Conservation (phyloP, 2,797 vertebrate species). For the Phataginus tricuspis region DNA sequence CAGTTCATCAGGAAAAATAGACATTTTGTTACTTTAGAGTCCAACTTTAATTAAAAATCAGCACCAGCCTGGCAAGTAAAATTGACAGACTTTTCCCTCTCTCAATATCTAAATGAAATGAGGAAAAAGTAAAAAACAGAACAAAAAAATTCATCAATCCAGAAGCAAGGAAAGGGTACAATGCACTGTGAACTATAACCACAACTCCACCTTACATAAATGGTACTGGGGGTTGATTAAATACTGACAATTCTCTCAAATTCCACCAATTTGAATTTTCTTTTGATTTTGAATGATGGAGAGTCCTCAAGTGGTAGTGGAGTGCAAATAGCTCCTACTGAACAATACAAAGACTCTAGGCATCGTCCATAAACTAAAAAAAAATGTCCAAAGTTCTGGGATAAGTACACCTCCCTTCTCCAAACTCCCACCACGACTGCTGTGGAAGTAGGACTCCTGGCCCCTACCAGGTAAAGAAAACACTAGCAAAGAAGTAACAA, state of each 20-base stretch:
- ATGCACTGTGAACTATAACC: background rate
- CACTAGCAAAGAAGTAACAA: background rate
- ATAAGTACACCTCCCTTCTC: background rate
- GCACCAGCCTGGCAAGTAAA: background rate
- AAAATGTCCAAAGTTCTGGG: background rate
- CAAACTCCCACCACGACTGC: background rate
- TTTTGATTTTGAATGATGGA: background rate
- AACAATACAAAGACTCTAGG: background rate
- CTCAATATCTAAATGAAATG: background rate
- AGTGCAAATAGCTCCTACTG: background rate
- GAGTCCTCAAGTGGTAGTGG: background rate
- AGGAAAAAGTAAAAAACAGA: background rate
- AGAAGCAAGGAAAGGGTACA: background rate
- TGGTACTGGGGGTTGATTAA: background rate
- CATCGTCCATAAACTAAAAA: background rate
- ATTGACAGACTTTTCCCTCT: background rate
- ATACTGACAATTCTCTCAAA: background rate
- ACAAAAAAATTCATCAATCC: background rate
- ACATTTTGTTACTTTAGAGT: background rate
- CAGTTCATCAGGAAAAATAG: background rate
- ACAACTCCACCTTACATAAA: background rate
- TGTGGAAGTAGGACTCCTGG: background rate
- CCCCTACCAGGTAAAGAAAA: background rate
- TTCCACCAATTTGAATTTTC: background rate
- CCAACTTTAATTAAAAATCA: constrained; percentile 15